Percentiles rank a stretch among this genome's conserved stretches.
phyloP scores from a whole-genome alignment of 2,888 invertebrate species.

The Eilema depressum region DNA sequence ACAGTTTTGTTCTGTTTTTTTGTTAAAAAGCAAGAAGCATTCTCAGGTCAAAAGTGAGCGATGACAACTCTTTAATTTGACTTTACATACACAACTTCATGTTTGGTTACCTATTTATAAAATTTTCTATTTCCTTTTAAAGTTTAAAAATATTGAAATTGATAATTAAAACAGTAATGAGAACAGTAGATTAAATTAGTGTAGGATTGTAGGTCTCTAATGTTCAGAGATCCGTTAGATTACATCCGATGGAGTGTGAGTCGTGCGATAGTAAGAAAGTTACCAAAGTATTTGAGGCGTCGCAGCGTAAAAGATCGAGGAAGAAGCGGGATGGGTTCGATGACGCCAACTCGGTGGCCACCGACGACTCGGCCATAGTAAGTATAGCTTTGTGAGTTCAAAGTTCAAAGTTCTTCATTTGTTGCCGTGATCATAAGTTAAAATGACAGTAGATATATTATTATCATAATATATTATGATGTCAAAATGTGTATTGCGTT shows the following conservation, averaged over 20 bases:
- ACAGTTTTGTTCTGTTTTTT: conserved; percentile 11
- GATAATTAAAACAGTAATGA: conserved; percentile 55
- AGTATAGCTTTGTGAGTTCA: conserved; percentile 56
- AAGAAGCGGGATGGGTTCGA: conserved; percentile 71
- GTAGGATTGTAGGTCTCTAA: conserved; percentile 58
- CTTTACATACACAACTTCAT: conserved; percentile 60
- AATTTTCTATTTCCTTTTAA: conserved; percentile 60
- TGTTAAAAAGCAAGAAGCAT: conserved; percentile 42
- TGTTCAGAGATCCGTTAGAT: conserved; percentile 65
- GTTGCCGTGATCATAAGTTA: too few relatives aligned
- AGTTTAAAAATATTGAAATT: conserved; percentile 47
- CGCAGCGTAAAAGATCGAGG: conserved; percentile 68
- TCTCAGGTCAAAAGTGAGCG: conserved; percentile 65
- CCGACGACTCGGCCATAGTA: conserved; percentile 76
- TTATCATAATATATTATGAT: not conserved
- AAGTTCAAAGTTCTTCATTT: too few relatives aligned
- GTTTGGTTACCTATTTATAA: conserved; percentile 65
- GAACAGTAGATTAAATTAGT: conserved; percentile 58
- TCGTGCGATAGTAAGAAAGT: conserved; percentile 80
- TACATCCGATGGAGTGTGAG: conserved; percentile 78
- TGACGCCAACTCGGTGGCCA: conserved; percentile 68
- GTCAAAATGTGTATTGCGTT: too few relatives aligned
- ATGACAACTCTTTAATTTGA: conserved; percentile 39
- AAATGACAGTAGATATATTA: not conserved
- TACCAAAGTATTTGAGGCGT: conserved; percentile 77